These are phyloP conservation scores for Apotomis turbidana DNA, from an alignment of 2,888 invertebrate species.

Conservation along the genomic window DNA sequence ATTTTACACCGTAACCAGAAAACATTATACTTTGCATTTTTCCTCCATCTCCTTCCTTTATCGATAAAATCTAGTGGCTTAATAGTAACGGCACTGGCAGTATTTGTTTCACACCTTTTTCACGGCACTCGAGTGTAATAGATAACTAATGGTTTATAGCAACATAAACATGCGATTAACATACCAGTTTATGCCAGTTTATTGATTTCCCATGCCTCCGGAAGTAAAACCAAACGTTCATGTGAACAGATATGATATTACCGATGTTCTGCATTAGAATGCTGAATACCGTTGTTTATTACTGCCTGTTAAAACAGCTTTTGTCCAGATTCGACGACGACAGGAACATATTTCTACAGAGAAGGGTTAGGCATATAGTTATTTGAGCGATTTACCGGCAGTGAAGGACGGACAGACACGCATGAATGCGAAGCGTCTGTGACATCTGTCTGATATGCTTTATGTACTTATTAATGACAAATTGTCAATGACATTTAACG, in stretches of 20 bases:
- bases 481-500: no score
- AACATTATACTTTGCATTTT: no score
- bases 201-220: slow-evolving; percentile 34
- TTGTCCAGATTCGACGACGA: neutral
- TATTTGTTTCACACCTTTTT: slow-evolving; percentile 37
- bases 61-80: neutral
- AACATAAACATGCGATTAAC: slow-evolving; percentile 36
- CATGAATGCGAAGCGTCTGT: no score
- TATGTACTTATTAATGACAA: no score
- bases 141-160: slow-evolving; percentile 23
- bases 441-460: no score
- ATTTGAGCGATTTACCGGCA: no score
- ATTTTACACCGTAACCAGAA: no score
- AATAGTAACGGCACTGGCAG: slow-evolving; percentile 24
- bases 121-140: slow-evolving; percentile 29
- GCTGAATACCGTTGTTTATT: slow-evolving; percentile 10
- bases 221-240: slow-evolving; percentile 35
- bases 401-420: no score
- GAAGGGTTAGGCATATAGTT: no score
- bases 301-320: neutral
- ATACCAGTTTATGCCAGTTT: slow-evolving; percentile 21
- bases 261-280: slow-evolving; percentile 16
- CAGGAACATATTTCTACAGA: no score
- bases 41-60: neutral
- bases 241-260: slow-evolving; percentile 25